Evolutionary conservation across 2,113 vertebrate species (phyloP).

Genomic region (Tachysurus vachellii): DNA sequence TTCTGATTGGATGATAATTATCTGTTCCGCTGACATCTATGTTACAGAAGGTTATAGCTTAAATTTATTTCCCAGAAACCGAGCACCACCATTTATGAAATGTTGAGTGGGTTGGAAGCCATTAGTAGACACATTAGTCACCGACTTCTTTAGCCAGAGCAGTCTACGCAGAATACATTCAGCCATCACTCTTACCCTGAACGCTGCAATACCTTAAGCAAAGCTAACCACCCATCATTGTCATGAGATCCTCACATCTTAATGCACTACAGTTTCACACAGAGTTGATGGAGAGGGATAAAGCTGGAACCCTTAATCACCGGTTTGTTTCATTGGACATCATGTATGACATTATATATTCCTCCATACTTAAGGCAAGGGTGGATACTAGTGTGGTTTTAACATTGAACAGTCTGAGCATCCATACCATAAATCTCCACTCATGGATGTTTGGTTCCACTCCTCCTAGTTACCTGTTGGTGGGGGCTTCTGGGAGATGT

Average conservation of each 20-base stretch:
- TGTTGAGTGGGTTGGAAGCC: neutral
- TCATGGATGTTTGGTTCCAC: constrained; percentile 53
- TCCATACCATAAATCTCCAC: constrained; percentile 64
- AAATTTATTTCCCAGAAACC: neutral
- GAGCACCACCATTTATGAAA: neutral
- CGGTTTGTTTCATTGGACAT: neutral
- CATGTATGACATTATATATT: neutral
- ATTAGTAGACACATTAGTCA: neutral
- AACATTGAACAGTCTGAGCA: neutral
- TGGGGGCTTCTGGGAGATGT: constrained; percentile 56
- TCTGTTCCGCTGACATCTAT: neutral
- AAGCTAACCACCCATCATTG: neutral
- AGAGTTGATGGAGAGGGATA: neutral
- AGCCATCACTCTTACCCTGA: neutral
- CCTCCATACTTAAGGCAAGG: neutral
- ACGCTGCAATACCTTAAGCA: neutral
- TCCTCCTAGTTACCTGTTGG: constrained; percentile 17
- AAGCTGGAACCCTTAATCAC: neutral
- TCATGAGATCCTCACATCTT: neutral
- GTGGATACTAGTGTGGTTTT: neutral
- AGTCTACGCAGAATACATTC: neutral
- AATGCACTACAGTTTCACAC: neutral
- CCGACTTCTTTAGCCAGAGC: neutral
- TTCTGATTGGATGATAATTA: neutral
- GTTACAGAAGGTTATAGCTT: neutral